Percentiles rank a stretch among this genome's conserved stretches.
Conservation (phyloP, 2,113 vertebrate species). For the Nanorana parkeri region DNA sequence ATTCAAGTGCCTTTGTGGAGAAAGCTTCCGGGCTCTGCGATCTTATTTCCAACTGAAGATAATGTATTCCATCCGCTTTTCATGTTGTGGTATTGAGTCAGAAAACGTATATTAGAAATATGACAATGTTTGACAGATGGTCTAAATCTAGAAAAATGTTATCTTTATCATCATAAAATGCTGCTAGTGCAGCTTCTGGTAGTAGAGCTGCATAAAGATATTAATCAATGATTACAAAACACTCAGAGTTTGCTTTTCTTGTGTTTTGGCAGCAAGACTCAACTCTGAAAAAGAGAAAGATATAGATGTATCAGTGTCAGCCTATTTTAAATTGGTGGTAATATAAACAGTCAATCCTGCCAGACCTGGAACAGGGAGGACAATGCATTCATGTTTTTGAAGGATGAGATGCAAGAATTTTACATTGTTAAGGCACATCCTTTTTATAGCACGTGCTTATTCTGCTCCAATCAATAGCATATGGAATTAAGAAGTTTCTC, state of each 20-base stretch:
- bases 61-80: not conserved
- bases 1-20: not conserved
- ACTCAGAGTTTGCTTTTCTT: constrained; percentile 34
- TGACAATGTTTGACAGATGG: not conserved
- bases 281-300: not conserved
- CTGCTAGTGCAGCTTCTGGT: not conserved
- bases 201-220: not conserved
- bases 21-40: constrained; percentile 11
- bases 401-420: not conserved
- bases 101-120: not conserved
- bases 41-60: constrained; percentile 32
- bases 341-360: not conserved
- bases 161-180: not conserved
- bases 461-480: not conserved
- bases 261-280: constrained; percentile 14
- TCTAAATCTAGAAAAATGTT: not conserved
- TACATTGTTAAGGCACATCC: not conserved
- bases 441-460: not conserved
- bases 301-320: not conserved
- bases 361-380: not conserved
- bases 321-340: constrained; percentile 21
- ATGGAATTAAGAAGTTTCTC: not conserved
- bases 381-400: not conserved
- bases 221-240: not conserved
- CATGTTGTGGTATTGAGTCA: not conserved